A percentile compares a stretch with the other conserved stretches of the same genome.
Evolutionary conservation across 2,888 invertebrate genomes (phyloP).

Genomic region (Plagodis pulveraria): DNA sequence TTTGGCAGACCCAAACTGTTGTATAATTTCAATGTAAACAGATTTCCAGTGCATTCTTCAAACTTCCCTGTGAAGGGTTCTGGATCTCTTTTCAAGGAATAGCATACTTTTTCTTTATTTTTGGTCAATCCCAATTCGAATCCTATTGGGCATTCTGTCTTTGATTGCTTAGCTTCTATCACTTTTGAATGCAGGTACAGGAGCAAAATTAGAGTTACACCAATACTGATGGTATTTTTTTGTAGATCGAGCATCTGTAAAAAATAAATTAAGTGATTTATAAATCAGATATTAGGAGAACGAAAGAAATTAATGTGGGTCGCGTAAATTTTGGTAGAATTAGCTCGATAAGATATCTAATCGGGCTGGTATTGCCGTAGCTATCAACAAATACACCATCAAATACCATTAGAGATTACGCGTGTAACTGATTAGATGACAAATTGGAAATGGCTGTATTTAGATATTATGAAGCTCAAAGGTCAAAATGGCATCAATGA

Average conservation of each 20-base stretch:
- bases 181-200: conserved; percentile 42
- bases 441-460: conserved; percentile 11
- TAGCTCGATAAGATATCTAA: conserved; percentile 42
- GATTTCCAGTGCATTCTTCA: conserved; percentile 68
- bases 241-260: conserved; percentile 63
- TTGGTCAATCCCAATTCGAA: conserved; percentile 56
- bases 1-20: conserved; percentile 55
- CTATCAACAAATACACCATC: conserved; percentile 47
- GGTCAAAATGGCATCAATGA: no score
- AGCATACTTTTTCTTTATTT: conserved; percentile 57
- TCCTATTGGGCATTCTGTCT: conserved; percentile 66
- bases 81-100: conserved; percentile 63
- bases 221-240: conserved; percentile 36
- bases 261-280: conserved; percentile 7
- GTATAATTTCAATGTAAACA: conserved; percentile 60
- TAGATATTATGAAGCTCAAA: neutral
- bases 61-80: conserved; percentile 67
- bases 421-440: conserved; percentile 41
- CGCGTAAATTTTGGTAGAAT: conserved; percentile 36
- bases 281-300: neutral
- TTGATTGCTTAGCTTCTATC: conserved; percentile 44
- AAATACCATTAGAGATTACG: conserved; percentile 49
- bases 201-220: conserved; percentile 43
- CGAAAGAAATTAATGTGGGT: conserved; percentile 4
- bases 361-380: conserved; percentile 38